Percentiles rank a stretch among this genome's conserved stretches.
phyloP scores from a whole-genome alignment of 2,113 vertebrate species.

The Mastomys natalensis region DNA sequence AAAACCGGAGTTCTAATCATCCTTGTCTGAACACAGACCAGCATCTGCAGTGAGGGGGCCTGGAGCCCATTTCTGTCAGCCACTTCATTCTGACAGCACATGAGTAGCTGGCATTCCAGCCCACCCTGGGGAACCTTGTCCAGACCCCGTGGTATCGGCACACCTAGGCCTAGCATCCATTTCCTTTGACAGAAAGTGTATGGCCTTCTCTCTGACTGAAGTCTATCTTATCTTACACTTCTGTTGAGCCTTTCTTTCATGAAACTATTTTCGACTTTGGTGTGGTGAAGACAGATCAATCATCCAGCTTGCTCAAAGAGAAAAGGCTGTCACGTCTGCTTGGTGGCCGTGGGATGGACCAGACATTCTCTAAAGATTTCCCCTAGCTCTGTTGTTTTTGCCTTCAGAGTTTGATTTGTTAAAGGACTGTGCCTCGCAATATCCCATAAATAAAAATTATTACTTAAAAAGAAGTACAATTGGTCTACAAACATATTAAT shows the following conservation, averaged over 20 bases:
- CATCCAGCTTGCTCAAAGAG: constrained; percentile 28
- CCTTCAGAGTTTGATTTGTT: constrained; percentile 22
- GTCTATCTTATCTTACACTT: constrained; percentile 48
- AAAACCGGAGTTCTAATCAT: background rate
- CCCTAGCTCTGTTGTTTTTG: background rate
- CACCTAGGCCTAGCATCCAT: background rate
- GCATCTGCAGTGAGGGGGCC: constrained; percentile 18
- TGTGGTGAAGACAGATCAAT: constrained; percentile 60
- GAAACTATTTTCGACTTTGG: constrained; percentile 36
- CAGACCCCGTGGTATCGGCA: constrained; percentile 26
- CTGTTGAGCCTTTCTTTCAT: constrained; percentile 27
- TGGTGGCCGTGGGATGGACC: background rate
- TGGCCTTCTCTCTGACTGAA: constrained; percentile 53
- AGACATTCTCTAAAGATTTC: background rate
- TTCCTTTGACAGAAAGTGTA: constrained; percentile 23
- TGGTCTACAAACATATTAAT: background rate
- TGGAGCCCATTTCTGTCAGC: constrained; percentile 55
- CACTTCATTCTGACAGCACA: constrained; percentile 59
- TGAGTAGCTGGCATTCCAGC: constrained; percentile 56
- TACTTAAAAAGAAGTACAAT: constrained; percentile 19
- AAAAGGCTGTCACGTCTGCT: background rate
- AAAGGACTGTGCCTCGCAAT: background rate
- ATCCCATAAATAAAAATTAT: constrained; percentile 30
- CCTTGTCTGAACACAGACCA: constrained; percentile 11
- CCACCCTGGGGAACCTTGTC: constrained; percentile 36